phyloP scores from a whole-genome alignment of 2,888 invertebrate genomes.

The Hedya salicella region DNA sequence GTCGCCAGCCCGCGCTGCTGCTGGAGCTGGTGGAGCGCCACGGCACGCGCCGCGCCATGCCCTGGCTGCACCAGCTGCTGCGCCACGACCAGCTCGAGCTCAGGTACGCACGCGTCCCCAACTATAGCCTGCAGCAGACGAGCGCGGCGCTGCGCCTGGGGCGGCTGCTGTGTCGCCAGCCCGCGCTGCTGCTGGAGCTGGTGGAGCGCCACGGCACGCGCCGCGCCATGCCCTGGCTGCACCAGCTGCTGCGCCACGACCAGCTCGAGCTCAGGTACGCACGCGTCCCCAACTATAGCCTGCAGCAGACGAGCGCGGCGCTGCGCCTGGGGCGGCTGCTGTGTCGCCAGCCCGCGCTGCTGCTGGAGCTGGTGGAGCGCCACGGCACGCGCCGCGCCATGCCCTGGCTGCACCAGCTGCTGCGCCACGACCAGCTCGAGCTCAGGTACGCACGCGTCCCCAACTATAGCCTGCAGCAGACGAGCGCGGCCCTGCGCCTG shows the following conservation, averaged over 20 bases:
- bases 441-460: constrained; percentile 73
- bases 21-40: constrained; percentile 70
- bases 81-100: background rate
- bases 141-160: constrained; percentile 93
- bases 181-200: constrained; percentile 96
- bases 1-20: constrained; percentile 61
- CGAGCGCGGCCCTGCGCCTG: background rate
- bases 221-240: constrained; percentile 98
- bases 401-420: constrained; percentile 98
- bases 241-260: constrained; percentile 93
- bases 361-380: constrained; percentile 95
- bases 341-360: constrained; percentile 77
- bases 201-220: constrained; percentile 95
- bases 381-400: constrained; percentile 92
- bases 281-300: background rate
- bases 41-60: constrained; percentile 58
- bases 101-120: no score
- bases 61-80: constrained; percentile 7
- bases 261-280: constrained; percentile 86
- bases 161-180: constrained; percentile 95
- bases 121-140: constrained; percentile 87
- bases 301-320: no score
- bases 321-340: constrained; percentile 94
- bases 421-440: constrained; percentile 95
- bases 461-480: constrained; percentile 84